Base-by-base conservation (phyloP, 2,797 vertebrate genomes). In the Anguilla marmorata region DNA sequence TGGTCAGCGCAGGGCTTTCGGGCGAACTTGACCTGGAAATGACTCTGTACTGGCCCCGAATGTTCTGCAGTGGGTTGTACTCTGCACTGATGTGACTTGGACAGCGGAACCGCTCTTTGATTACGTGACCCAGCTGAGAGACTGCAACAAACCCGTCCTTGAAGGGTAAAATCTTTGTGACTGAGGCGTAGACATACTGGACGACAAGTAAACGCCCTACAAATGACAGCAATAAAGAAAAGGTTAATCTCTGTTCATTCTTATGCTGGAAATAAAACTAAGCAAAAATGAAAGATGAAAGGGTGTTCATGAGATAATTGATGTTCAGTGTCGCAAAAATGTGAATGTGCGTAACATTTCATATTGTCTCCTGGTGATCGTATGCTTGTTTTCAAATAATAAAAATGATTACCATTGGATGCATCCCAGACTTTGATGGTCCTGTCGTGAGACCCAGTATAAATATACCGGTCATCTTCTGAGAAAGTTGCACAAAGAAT, bases 401-500 rank as follows among this genome's bases (percentile, higher is more conserved):
- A 60, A 72, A 37, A 66, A 21, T 72, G 30, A 63, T 74, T 88
- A 96, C 96, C 96, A 90, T 93, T 91, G 5, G 85, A 60, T 0
- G 95, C 95, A 0, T 95, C 94, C 97, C 97, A 97, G 52, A 94
- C 96, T 72, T 96, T 96, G 58, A 97, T 66, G 41, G 96, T 96
- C 89, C 94, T 91, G 92, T 97, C 97, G 89, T 92, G 93, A 0
- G 92, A 95, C 72, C 95, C 97, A 0, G 94, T 96, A 50, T 95
- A 96, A 89, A 97, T 80, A 0, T 94, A 96, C 50, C 93, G 93
- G 89, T 96, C 94, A 0, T 95, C 96, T 87, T 93, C 94, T 3
- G 97, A 97, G 93, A 97, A 98, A 1, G 95, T 95, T 33, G 96
- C 96, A 1, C 94, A 97, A 58, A 95, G 91, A 66, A 97, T 91